Base-by-base conservation (phyloP, 2,888 invertebrate species). In the Cephonodes hylas region DNA sequence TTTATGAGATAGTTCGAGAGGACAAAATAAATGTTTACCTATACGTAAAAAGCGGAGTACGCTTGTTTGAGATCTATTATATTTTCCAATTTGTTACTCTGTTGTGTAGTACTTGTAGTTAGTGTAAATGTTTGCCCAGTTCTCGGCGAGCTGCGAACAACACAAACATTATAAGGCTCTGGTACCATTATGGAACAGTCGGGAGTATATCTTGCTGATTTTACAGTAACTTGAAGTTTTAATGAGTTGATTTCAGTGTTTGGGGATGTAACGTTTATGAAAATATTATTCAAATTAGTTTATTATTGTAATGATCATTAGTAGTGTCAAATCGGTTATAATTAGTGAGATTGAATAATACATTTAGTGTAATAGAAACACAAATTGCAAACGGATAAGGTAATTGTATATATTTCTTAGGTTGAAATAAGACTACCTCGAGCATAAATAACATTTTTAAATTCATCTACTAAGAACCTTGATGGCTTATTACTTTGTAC, bases 1-100 rank as follows among this genome's bases (percentile, higher is more conserved):
- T 88, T 87, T 86, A 86, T 81, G 82, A 83, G 79, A 77, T 82
- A 77, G 76, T 79, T 77, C 66, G 71, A 75, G 72, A 71, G 68
- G 66, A 74, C 64, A 74, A 72, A 75, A 75, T 73, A 73, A 75
- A 79, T 77, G 72, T 77, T 78, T 73, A 69, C 69, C 64, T 65
- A 53, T 53, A 53, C 42, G 44, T 10, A 59, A 46, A 46, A 46
- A 53, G 0, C 62, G 63, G 59, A 61, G 69, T 69, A 65, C 63
- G 61, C 61, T 64, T 53, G 18, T 31, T 53, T 53, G 27, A 18
- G 31, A 53, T 53, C 53, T 53, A 44, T 31, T 62, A 46, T 25
- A 42, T 56, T 60, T 44, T 22, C n/a, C 25, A 42, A 38, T 42
- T 60, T 60, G 42, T 60, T 60, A 42, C 42, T 10, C 34, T 42